Evolutionary conservation across 2,113 vertebrate species (phyloP).

Genomic region (Mus musculus): DNA sequence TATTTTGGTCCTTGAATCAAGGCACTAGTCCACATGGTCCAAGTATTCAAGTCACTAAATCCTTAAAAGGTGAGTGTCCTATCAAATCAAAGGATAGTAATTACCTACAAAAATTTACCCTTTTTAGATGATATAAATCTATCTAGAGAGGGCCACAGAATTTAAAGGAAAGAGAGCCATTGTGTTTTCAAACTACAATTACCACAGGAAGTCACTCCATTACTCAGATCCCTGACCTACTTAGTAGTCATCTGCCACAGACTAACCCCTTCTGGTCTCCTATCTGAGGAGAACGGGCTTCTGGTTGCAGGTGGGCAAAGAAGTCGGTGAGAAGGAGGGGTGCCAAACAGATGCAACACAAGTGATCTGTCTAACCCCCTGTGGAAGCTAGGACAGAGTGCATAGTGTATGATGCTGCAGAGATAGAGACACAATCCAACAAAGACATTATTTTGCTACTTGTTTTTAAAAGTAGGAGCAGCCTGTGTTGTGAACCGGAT

Average conservation of each 20-base stretch:
- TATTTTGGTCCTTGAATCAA: neutral
- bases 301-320: no score
- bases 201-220: neutral
- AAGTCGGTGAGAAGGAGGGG: no score
- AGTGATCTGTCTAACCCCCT: neutral
- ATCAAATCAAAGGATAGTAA: constrained; percentile 37
- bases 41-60: neutral
- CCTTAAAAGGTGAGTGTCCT: neutral
- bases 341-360: no score
- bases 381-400: neutral
- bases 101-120: neutral
- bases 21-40: neutral
- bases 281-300: no score
- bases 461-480: neutral
- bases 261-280: no score
- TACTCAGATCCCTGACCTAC: neutral
- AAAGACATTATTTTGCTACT: neutral
- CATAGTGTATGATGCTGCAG: neutral
- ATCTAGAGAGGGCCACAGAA: neutral
- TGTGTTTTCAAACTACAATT: neutral
- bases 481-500: neutral
- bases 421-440: neutral
- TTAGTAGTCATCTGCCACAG: neutral
- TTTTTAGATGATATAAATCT: neutral
- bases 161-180: neutral